phyloP scores from a whole-genome alignment of 2,888 invertebrate genomes.

The Cataglyphis livida region DNA sequence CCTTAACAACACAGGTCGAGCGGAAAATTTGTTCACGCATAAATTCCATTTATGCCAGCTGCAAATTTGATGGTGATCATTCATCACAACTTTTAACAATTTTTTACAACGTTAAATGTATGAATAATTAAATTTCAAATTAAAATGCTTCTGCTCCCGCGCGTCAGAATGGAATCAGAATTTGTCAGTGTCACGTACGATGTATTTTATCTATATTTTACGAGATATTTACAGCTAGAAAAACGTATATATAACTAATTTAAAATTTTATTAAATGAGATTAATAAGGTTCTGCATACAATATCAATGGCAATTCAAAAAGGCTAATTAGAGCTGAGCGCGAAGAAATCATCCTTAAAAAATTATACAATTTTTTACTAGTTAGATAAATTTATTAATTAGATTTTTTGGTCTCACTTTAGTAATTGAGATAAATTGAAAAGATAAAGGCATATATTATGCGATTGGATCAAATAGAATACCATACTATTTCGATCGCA shows the following conservation, averaged over 20 bases:
- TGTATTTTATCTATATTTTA: neutral
- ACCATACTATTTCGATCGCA: too few species aligned
- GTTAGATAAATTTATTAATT: too few species aligned
- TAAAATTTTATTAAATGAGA: neutral
- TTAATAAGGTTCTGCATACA: neutral
- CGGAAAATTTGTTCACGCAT: slow-evolving; percentile 29
- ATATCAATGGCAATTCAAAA: too few species aligned
- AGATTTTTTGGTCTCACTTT: too few species aligned
- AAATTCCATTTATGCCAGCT: neutral
- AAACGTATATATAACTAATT: neutral
- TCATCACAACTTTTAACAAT: slow-evolving; percentile 37
- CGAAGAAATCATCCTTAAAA: too few species aligned
- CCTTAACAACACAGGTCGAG: neutral
- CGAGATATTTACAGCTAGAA: neutral
- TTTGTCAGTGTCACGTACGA: slow-evolving; percentile 13
- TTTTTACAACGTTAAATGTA: slow-evolving; percentile 26
- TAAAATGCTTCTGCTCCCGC: slow-evolving; percentile 19
- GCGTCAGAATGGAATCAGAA: slow-evolving; percentile 10
- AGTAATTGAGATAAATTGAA: too few species aligned
- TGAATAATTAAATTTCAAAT: slow-evolving; percentile 33
- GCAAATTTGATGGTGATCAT: slow-evolving; percentile 20
- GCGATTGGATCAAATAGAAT: too few species aligned
- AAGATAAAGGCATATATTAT: too few species aligned
- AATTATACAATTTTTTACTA: too few species aligned
- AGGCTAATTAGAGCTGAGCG: too few species aligned